Percentiles rank a stretch among this genome's conserved stretches.
phyloP scores from a whole-genome alignment of 1,140 invertebrate genomes.

The Streblospio benedicti region DNA sequence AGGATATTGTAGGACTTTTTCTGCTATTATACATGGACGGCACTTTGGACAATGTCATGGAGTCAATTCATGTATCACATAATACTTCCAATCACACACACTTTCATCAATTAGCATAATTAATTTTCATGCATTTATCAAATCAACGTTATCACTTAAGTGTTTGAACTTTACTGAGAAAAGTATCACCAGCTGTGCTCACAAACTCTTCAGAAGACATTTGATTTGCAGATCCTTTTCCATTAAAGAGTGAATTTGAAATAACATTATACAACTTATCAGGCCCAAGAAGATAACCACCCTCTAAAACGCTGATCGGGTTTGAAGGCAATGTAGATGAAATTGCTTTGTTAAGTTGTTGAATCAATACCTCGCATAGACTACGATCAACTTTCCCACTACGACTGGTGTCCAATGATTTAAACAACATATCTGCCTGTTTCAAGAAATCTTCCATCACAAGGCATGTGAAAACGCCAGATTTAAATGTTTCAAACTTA shows the following conservation, averaged over 20 bases:
- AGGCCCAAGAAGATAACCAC: neutral
- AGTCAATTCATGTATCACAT: too few species aligned
- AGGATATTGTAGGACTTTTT: too few species aligned
- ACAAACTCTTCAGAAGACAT: neutral
- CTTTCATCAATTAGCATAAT: too few species aligned
- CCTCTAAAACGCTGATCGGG: neutral
- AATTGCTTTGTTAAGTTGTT: conserved; percentile 29
- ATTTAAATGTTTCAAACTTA: conserved; percentile 26
- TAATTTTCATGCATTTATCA: too few species aligned
- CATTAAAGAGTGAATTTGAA: neutral
- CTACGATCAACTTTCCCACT: conserved; percentile 29
- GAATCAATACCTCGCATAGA: conserved; percentile 29
- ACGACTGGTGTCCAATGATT: conserved; percentile 26
- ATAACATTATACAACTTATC: neutral
- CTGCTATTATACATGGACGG: too few species aligned
- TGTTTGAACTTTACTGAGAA: neutral
- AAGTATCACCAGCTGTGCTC: neutral
- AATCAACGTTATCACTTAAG: too few species aligned
- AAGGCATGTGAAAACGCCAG: conserved; percentile 27
- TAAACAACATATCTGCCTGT: conserved; percentile 25
- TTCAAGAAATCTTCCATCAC: conserved; percentile 30
- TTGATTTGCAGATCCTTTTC: too few species aligned
- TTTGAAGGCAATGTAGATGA: neutral
- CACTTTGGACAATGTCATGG: too few species aligned
- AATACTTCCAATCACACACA: too few species aligned